Evolutionary conservation across 2,797 vertebrate genomes (phyloP), one percentile per base, ranked within the genome.

Genomic region (Stomatorhinus walkeri): DNA sequence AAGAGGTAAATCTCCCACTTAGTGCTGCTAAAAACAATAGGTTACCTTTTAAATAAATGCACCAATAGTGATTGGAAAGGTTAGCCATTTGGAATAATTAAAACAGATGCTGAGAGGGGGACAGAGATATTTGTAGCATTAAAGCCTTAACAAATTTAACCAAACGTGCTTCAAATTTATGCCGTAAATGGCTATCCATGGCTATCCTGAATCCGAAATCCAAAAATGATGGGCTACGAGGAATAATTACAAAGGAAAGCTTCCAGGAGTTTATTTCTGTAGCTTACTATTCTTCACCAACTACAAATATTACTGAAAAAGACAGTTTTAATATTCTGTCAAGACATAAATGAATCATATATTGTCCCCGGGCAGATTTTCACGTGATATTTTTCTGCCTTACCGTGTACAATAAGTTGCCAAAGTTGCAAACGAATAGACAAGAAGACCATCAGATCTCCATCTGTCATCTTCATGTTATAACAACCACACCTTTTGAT

Each of bases 21-120:
- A 59, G 54, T 36, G 32, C 40, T 87, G 40, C 56, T 64, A 19
- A 87, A 64, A 46, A 68, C 86, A 48, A 22, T 2, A 40, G 36
- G 36, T 24, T 10, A 87, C 22, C 40, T 87, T 87, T 87, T 46
- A 36, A 87, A 24, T 68, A 87, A 87, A 87, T 61, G 36, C 40
- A 46, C 32, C 86, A 46, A 19, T 87, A 68, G 56, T 68, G 19
- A 87, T 2, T 48, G 56, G 40, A 46, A 56, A 61, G 59, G 36
- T 7, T 40, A 68, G 40, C 22, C 56, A 24, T 87, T 87, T 24
- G 19, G 56, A 48, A 87, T 64, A 68, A 87, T 87, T 64, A 46
- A 48, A 48, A 40, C 1, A 40, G 7, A 61, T 64, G n/a, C 10
- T 7, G 9, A 61, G 86, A 46, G 40, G 56, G 19, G 22, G 19